Evolutionary conservation across 2,888 invertebrate genomes (phyloP).

Genomic region (Cephus pygmeus): DNA sequence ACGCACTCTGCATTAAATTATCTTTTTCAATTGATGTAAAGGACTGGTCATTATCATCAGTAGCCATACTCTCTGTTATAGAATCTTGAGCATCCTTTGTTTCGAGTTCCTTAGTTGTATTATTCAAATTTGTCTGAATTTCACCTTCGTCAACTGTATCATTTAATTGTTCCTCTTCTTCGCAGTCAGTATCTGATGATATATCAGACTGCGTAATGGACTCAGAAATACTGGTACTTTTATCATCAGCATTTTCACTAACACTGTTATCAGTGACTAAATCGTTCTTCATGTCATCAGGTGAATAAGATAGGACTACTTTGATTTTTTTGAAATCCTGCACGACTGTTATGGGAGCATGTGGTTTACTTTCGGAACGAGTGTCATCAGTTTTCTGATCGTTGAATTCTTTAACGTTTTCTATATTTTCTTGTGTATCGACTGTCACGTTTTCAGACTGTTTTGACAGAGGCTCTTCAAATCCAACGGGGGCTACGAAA

Average conservation of each 20-base stretch:
- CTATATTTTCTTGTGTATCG: constrained; percentile 50
- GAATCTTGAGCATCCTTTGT: constrained; percentile 35
- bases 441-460: constrained; percentile 32
- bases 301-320: constrained; percentile 77
- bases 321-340: constrained; percentile 87
- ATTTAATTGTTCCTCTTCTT: constrained; percentile 47
- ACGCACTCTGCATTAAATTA: constrained; percentile 55
- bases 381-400: constrained; percentile 22
- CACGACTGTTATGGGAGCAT: constrained; percentile 71
- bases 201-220: constrained; percentile 5
- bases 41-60: constrained; percentile 42
- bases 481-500: constrained; percentile 89
- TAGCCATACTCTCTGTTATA: constrained; percentile 18
- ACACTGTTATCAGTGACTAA: constrained; percentile 18
- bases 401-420: constrained; percentile 2
- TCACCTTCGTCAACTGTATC: constrained; percentile 71
- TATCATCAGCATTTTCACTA: constrained; percentile 13
- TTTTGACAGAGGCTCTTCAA: constrained; percentile 72
- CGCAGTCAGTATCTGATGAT: not conserved
- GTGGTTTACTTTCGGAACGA: constrained; percentile 42
- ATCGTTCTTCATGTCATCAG: constrained; percentile 68
- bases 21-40: constrained; percentile 64
- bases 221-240: constrained; percentile 16
- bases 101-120: not conserved
- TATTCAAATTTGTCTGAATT: constrained; percentile 49